Evolutionary conservation across 1,140 invertebrate genomes (phyloP).

Genomic region (Nasonia giraulti): DNA sequence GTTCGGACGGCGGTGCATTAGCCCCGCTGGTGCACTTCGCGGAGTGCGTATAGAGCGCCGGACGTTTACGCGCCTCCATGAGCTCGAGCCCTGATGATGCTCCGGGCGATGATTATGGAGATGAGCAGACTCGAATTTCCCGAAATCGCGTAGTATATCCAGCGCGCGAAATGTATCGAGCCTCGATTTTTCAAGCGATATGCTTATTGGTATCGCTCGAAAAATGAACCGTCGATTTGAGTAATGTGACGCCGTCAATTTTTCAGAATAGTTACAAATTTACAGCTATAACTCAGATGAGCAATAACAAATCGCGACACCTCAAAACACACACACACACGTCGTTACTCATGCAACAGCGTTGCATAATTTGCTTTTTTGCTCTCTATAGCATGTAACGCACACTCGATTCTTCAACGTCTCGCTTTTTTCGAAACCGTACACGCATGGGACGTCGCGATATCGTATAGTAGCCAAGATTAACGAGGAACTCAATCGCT

Average conservation of each 20-base stretch:
- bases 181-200: too few species aligned
- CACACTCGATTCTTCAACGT: constrained; percentile 15
- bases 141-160: too few species aligned
- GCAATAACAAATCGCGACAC: not conserved
- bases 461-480: constrained; percentile 9
- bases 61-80: too few species aligned
- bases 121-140: too few species aligned
- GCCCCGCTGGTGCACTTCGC: not conserved
- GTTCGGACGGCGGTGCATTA: not conserved
- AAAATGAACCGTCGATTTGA: too few species aligned
- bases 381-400: not conserved
- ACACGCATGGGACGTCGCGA: not conserved
- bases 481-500: constrained; percentile 26
- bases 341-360: not conserved
- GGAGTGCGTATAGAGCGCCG: too few species aligned
- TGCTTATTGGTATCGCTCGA: too few species aligned
- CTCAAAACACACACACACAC: not conserved
- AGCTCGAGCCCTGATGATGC: not conserved
- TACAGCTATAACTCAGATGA: not conserved
- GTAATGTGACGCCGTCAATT: too few species aligned
- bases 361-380: constrained; percentile 29
- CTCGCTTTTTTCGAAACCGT: not conserved
- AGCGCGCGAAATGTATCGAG: too few species aligned
- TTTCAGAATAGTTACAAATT: not conserved
- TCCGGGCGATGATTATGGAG: not conserved